Evolutionary conservation across 1,140 invertebrate genomes (phyloP), one percentile per base, ranked within the genome.

Genomic region (Doryteuthis pealeii): DNA sequence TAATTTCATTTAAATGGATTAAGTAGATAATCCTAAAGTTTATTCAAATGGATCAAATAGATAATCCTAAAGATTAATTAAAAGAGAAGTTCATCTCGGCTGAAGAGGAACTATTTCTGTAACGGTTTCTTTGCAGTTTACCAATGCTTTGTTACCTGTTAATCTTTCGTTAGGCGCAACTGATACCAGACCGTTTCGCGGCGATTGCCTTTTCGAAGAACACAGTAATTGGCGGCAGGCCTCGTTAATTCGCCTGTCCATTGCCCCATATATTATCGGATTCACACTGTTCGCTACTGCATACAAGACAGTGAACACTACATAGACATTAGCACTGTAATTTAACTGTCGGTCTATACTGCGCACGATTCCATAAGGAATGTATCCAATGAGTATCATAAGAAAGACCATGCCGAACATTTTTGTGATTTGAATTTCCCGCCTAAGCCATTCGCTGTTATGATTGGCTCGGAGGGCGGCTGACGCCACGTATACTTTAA

Each of bases 341-440:
- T 80, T 74, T 18, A 84, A 76, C 66, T 82, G 77, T 72, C 83
- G 82, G 76, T 88, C 87, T 32, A 85, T 84, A 22, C 81, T 80
- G 26, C 87, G 79, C 1, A 87, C 82, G 30, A 87, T 82, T 33
- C 85, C 85, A 72, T 88, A 88, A 0, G 87, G 86, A 28, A 87
- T 73, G 71, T 86, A 88, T 32, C 87, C 87, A 22, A 87, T 76
- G 54, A 88, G 75, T 49, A 88, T 86, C 22, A 88, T 78, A 8
- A 87, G 76, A 75, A 88, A 88, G 15, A 88, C 84, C 72, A 88
- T 81, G 62, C 84, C 86, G 77, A 88, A 88, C 87, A 88, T 88
- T 79, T 87, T 88, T 1, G 86, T 88, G 65, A 88, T 87, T 75
- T 86, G 84, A 32, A 88, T 86, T 76, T 88, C 87, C 18, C 86